A percentile compares a stretch with the other conserved stretches of the same genome.
Evolutionary conservation across 2,113 vertebrate genomes (phyloP).

Genomic region (Rousettus leschenaultii): DNA sequence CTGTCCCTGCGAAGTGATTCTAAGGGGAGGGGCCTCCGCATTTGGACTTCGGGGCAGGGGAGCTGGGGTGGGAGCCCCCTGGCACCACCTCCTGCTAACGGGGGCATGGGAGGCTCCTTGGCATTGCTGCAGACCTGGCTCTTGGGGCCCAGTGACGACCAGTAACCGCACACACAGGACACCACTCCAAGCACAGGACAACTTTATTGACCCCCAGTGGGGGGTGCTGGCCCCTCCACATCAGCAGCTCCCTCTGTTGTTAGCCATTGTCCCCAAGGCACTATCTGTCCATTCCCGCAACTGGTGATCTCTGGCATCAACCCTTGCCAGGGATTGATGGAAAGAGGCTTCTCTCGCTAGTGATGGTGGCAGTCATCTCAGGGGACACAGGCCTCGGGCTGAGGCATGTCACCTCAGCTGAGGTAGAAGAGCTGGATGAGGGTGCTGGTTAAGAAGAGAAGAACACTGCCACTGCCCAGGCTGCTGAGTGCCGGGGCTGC

Average conservation of each 20-base stretch:
- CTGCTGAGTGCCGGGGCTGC: neutral
- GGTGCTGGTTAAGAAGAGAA: constrained; percentile 22
- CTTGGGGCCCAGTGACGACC: neutral
- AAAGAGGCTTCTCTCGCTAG: neutral
- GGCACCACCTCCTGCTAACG: neutral
- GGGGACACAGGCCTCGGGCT: neutral
- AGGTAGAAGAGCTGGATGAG: constrained; percentile 43
- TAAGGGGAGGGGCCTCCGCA: neutral
- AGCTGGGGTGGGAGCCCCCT: neutral
- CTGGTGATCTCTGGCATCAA: neutral
- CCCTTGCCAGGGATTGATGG: neutral
- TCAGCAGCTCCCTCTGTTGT: neutral
- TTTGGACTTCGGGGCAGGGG: neutral
- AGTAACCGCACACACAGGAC: neutral
- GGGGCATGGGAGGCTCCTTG: neutral
- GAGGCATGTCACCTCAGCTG: constrained; percentile 1
- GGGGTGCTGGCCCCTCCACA: neutral
- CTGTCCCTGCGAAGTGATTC: neutral
- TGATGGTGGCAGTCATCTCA: neutral
- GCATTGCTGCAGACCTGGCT: neutral
- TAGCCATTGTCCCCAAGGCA: neutral
- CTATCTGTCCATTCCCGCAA: neutral
- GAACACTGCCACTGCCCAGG: neutral
- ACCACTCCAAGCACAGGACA: neutral
- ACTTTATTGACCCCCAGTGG: constrained; percentile 54